Evolutionary conservation across 2,113 vertebrate species (phyloP).

Genomic region (Thryonomys swinderianus): DNA sequence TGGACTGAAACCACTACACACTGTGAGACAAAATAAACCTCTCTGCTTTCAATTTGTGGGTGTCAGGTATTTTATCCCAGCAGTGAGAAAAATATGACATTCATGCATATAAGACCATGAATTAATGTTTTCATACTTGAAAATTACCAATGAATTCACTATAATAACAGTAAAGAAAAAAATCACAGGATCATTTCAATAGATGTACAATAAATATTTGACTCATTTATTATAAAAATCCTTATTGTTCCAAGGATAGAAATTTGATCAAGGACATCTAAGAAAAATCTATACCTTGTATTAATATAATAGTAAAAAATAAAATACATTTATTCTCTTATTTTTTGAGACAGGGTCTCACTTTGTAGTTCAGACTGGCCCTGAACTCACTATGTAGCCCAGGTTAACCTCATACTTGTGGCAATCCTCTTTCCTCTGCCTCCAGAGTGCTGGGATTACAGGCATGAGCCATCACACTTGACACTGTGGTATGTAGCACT

Average conservation of each 20-base stretch:
- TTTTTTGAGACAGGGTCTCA: too few species aligned
- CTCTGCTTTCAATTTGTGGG: neutral
- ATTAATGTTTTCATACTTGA: constrained; percentile 41
- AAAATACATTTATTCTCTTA: neutral
- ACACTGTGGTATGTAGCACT: too few species aligned
- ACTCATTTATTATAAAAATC: constrained; percentile 9
- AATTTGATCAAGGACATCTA: constrained; percentile 12
- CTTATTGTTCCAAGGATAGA: constrained; percentile 21
- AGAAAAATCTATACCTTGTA: neutral
- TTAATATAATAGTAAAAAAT: neutral
- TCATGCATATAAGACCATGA: neutral
- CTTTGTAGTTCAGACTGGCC: too few species aligned
- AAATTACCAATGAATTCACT: neutral
- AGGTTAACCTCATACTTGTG: too few species aligned
- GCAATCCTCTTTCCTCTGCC: too few species aligned
- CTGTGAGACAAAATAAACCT: neutral
- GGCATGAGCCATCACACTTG: too few species aligned
- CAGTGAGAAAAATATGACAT: neutral
- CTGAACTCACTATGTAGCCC: too few species aligned
- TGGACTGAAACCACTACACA: neutral
- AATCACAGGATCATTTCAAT: neutral
- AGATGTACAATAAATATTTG: neutral
- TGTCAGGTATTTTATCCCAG: neutral
- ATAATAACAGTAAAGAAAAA: constrained; percentile 34
- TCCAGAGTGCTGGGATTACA: too few species aligned